A percentile compares a stretch with the other conserved stretches of the same genome.
phyloP scores from a whole-genome alignment of 2,888 invertebrate genomes.

The Mechanitis messenoides region DNA sequence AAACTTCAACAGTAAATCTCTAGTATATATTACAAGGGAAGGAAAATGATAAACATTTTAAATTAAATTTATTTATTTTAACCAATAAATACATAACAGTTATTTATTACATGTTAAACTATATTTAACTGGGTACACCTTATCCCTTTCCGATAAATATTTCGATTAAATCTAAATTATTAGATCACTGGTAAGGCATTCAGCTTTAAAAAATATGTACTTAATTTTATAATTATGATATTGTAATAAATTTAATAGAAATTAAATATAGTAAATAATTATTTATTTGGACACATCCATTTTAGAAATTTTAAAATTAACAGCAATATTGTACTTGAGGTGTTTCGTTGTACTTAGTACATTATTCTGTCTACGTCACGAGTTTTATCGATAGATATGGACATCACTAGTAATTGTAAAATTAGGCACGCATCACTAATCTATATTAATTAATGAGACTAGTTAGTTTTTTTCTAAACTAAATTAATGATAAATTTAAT shows the following conservation, averaged over 20 bases:
- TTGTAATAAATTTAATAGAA: neutral
- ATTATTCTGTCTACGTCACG: too few relatives aligned
- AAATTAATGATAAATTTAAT: slow-evolving; percentile 53
- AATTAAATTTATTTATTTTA: slow-evolving; percentile 64
- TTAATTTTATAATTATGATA: slow-evolving; percentile 9
- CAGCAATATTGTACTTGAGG: slow-evolving; percentile 10
- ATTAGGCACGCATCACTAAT: slow-evolving; percentile 73
- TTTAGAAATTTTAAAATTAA: too few relatives aligned
- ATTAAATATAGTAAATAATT: slow-evolving; percentile 1
- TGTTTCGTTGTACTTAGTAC: slow-evolving; percentile 33
- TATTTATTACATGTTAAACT: slow-evolving; percentile 57
- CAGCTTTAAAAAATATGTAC: slow-evolving; percentile 15
- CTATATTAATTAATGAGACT: slow-evolving; percentile 72
- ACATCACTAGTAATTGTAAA: slow-evolving; percentile 24
- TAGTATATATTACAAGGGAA: neutral
- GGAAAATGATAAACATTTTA: slow-evolving; percentile 39
- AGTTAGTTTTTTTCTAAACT: slow-evolving; percentile 71
- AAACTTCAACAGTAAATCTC: too few relatives aligned
- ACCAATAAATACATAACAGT: slow-evolving; percentile 76
- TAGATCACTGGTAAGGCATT: slow-evolving; percentile 52
- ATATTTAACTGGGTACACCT: slow-evolving; percentile 43
- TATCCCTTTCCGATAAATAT: slow-evolving; percentile 26
- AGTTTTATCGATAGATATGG: too few relatives aligned
- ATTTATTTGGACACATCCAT: slow-evolving; percentile 9
- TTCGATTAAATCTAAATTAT: slow-evolving; percentile 33